A percentile compares a stretch with the other conserved stretches of the same genome.
Conservation (phyloP, 1,140 invertebrate species). For the Drosophila sp. region DNA sequence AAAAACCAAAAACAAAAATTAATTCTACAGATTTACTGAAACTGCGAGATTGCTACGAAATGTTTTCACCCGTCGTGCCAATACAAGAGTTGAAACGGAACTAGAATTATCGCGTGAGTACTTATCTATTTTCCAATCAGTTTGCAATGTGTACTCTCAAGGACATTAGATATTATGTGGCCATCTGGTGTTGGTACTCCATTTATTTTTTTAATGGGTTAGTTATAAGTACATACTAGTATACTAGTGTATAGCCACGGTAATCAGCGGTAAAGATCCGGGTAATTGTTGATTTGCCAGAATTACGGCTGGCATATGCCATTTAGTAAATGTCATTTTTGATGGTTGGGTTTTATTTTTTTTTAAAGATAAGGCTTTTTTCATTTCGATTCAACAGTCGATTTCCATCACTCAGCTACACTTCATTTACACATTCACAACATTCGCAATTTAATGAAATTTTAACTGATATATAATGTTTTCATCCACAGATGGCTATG, state of each 20-base stretch:
- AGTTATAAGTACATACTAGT: slow-evolving; percentile 31
- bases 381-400: not conserved
- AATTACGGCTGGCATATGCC: slow-evolving; percentile 17
- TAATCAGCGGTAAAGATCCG: slow-evolving; percentile 56
- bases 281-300: slow-evolving; percentile 33
- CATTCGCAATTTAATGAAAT: not conserved
- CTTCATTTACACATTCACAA: slow-evolving; percentile 14
- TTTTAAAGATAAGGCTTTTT: not conserved
- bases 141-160: slow-evolving; percentile 35
- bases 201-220: slow-evolving; percentile 37
- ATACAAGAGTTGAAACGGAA: slow-evolving; percentile 92
- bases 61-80: slow-evolving; percentile 93
- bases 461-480: not conserved
- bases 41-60: slow-evolving; percentile 96
- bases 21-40: slow-evolving; percentile 94
- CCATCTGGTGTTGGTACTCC: slow-evolving; percentile 39
- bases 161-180: slow-evolving; percentile 33
- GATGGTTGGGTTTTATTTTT: slow-evolving; percentile 4
- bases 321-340: slow-evolving; percentile 6
- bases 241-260: slow-evolving; percentile 3
- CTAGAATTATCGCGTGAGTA: slow-evolving; percentile 97
- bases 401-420: slow-evolving; percentile 23
- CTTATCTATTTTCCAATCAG: slow-evolving; percentile 48
- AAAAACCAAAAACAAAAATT: slow-evolving; percentile 41
- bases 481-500: slow-evolving; percentile 93